Base-by-base conservation (phyloP, 1,140 invertebrate species). In the Megalopta genalis region DNA sequence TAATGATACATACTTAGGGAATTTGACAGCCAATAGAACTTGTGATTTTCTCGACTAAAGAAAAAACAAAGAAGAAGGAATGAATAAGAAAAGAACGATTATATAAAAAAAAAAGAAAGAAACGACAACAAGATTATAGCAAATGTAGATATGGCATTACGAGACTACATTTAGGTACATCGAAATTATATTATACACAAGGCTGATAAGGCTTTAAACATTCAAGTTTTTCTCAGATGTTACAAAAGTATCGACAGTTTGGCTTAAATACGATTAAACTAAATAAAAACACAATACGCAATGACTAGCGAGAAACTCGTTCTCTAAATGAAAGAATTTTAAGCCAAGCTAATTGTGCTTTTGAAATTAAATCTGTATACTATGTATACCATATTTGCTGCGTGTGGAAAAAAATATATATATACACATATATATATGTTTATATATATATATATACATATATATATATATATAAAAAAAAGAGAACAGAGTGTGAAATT, bases 291-390 rank as follows among this genome's bases (percentile, higher is more conserved):
- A 37, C 52, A 49, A 12, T 27, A 59, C n/a, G n/a, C 57, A 60
- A 49, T 9, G 52, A 16, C 8, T 75, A 60, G 42, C 12, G 42
- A 71, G 62, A 37, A 46, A 70, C 32, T 39, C n/a, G 25, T 82
- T 63, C 23, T 27, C 14, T 68, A 86, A n/a, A 82, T n/a, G 25
- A 65, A 83, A 82, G 78, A 32, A 84, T 87, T 85, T 87, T 88
- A 87, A 92, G 89, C 84, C 90, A 91, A 88, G 85, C 88, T 88
- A 80, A 84, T 74, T 80, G 84, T 89, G 86, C 90, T 91, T 92
- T 92, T 91, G 88, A 88, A 88, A 81, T 91, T 92, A 89, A 91
- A 90, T 90, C 88, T 92, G 91, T 92, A 92, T 92, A 92, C 91
- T 91, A 83, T 92, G 91, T 92, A 92, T 92, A 91, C 90, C 85